phyloP scores from a whole-genome alignment of 2,888 invertebrate species.

The Quadroppia sp. region DNA sequence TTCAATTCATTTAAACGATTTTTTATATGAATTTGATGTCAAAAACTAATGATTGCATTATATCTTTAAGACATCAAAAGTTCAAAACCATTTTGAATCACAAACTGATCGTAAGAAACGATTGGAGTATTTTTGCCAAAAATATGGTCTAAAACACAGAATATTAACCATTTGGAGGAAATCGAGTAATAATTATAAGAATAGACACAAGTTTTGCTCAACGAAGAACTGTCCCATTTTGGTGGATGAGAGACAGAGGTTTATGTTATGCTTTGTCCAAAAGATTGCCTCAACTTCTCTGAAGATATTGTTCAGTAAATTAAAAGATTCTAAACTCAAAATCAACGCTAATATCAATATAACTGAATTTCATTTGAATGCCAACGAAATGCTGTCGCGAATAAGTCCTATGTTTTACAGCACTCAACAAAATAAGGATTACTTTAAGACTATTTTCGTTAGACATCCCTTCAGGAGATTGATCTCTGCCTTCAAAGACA shows the following conservation, averaged over 20 bases:
- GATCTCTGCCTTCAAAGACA: conserved; percentile 47
- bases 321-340: conserved; percentile 36
- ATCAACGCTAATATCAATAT: conserved; percentile 41
- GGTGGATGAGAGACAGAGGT: conserved; percentile 45
- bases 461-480: conserved; percentile 48
- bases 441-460: conserved; percentile 47
- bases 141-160: conserved; percentile 13
- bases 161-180: conserved; percentile 43
- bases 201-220: conserved; percentile 44
- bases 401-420: conserved; percentile 46
- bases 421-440: conserved; percentile 42
- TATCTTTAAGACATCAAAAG: not conserved
- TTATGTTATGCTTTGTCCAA: conserved; percentile 47
- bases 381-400: conserved; percentile 45
- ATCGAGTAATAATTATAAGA: conserved; percentile 44
- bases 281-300: conserved; percentile 46
- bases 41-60: not conserved
- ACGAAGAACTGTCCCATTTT: conserved; percentile 46
- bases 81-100: not conserved
- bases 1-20: not conserved
- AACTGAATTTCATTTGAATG: conserved; percentile 44
- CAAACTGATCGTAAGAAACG: conserved; percentile 2
- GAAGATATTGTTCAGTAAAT: conserved; percentile 44
- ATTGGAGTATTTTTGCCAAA: conserved; percentile 11
- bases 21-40: not conserved